Base-by-base conservation (phyloP, 2,888 invertebrate genomes). In the Leucania comma region DNA sequence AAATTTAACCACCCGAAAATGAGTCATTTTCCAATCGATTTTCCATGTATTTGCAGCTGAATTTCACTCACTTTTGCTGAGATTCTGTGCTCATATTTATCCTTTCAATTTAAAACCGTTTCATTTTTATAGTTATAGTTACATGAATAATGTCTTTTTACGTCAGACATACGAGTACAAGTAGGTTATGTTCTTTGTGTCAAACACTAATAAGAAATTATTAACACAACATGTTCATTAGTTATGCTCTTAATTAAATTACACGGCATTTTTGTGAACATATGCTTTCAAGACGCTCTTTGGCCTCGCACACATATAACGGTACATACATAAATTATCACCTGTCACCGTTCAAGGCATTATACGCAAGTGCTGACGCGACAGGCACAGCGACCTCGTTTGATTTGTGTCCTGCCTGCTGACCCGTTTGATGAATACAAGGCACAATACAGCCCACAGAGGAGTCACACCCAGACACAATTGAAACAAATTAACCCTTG, bases 321-420 rank as follows among this genome's bases (percentile, higher is more conserved):
- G 72, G 54, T 42, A 62, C 65, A 70, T 68, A 70, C 79, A 84
- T 85, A 82, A 82, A 86, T 86, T 82, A 82, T 75, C 82, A 76
- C 85, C 81, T 84, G 85, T 84, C 82, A 82, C 68, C 77, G 81
- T 65, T 68, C 64, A 81, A 85, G 86, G 77, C 82, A 86, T 85
- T 86, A 80, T 83, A 81, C 83, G 72, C 81, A 78, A 77, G 78
- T 79, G 85, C 78, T 75, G 75, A 82, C 75, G 70, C 74, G 82
- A 76, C 87, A 83, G 67, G 65, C 75, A 66, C 79, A 80, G 67
- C 73, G 75, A 81, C 83, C 82, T 81, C 75, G 68, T 74, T 81
- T 87, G 84, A 88, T 88, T 88, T 88, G 86, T 88, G 84, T 73
- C 70, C 77, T 72, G 79, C 61, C 69, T 79, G 62, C 60, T 85